Evolutionary conservation across 2,113 vertebrate species (phyloP).

Genomic region (Limanda limanda): DNA sequence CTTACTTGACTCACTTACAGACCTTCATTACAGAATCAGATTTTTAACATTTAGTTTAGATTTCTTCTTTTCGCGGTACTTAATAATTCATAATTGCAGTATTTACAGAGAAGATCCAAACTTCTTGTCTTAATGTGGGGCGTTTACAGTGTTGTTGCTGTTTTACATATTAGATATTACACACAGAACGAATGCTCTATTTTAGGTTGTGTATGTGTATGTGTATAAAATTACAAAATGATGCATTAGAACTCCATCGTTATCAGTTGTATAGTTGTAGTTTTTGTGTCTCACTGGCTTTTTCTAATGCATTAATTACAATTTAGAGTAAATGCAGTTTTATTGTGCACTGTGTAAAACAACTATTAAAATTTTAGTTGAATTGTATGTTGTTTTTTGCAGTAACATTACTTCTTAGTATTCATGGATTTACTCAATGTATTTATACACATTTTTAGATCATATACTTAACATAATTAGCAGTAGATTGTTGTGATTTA

Average conservation of each 20-base stretch:
- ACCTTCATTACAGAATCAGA: background rate
- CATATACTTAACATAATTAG: background rate
- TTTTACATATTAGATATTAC: background rate
- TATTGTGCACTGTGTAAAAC: too few relatives aligned
- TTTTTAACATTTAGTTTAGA: background rate
- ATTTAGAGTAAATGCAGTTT: too few relatives aligned
- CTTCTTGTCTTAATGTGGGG: background rate
- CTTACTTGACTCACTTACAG: slow-evolving; percentile 10
- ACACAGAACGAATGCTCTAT: background rate
- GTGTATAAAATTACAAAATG: background rate
- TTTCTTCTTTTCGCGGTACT: background rate
- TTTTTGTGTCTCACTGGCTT: too few relatives aligned
- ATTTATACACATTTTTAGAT: background rate
- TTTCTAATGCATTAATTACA: too few relatives aligned
- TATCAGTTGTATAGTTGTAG: too few relatives aligned
- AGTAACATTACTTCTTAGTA: background rate
- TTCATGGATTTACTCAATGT: background rate
- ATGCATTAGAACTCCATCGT: too few relatives aligned
- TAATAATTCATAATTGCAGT: background rate
- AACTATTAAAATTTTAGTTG: background rate
- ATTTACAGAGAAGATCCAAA: background rate
- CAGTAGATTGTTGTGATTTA: background rate
- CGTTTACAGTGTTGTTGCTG: background rate
- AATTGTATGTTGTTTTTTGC: background rate
- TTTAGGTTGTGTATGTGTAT: background rate